Evolutionary conservation across 2,888 invertebrate species (phyloP), one percentile per base, ranked within the genome.

Genomic region (Nephrotoma appendiculata): DNA sequence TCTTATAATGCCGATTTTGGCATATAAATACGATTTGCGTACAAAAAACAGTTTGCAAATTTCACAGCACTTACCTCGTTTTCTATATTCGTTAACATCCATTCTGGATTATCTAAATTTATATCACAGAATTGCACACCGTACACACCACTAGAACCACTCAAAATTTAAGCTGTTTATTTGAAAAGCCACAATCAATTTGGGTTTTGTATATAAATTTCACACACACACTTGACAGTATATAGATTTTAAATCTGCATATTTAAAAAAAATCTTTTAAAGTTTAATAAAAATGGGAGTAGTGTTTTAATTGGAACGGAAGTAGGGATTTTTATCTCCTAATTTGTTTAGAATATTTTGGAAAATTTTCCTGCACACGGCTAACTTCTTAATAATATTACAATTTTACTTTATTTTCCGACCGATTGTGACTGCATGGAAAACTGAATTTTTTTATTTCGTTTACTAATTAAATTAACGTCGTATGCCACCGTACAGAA

Each of bases 81-180:
- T 91, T 87, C 93, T 91, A 89, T 93, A 93, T 90, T 93, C 93
- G 87, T 92, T 90, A 87, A 92, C 92, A 89, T 93, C 92, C 93
- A 94, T 93, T 86, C 87, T 88, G 71, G 31, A 31, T 19, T 71
- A 31, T 31, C 31, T 15, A 15, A 1, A 15, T 52, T 15, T 52
- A 6, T 31, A 71, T 31, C 71, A 31, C 71, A 52, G 52, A 15
- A 52, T 52, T 15, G n/a, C 71, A 71, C 71, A 71, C 71, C 1
- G 15, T 52, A 15, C 15, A 11, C 44, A 44, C 31, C 31, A 31
- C 31, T 31, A 31, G 31, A 31, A 52, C 15, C 15, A 15, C n/a
- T 19, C 44, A 44, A 5, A 52, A 31, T 7, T 31, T 9, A 9
- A 71, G 71, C 31, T 31, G 6, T 71, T 48, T 48, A 9, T 71